phyloP scores from a whole-genome alignment of 2,113 vertebrate genomes.

The Bufo bufo region DNA sequence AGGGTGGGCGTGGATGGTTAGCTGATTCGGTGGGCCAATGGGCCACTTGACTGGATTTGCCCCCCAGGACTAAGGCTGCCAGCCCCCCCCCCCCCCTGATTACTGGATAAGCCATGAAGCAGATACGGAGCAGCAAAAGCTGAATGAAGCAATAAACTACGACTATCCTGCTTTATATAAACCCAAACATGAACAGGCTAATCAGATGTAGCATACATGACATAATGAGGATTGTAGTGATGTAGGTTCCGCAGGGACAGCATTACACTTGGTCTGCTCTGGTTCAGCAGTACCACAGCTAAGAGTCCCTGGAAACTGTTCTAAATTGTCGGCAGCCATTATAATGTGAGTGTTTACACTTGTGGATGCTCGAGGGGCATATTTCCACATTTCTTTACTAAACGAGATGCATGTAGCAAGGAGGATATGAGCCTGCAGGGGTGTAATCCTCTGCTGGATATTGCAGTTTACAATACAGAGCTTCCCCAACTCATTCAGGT shows the following conservation, averaged over 20 bases:
- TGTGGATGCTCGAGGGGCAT: background rate
- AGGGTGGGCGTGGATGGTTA: too few species aligned
- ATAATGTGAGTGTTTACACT: slow-evolving; percentile 13
- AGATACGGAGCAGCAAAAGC: background rate
- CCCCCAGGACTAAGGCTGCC: too few species aligned
- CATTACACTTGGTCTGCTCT: background rate
- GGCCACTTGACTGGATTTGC: too few species aligned
- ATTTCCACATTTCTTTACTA: background rate
- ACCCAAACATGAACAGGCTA: background rate
- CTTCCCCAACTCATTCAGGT: background rate
- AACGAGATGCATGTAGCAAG: background rate
- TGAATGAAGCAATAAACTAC: background rate
- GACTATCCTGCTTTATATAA: background rate
- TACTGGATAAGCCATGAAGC: background rate
- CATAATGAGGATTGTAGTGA: slow-evolving; percentile 13
- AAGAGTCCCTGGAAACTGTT: background rate
- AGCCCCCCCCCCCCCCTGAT: background rate
- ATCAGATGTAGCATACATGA: background rate
- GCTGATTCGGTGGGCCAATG: too few species aligned
- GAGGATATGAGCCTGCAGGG: background rate
- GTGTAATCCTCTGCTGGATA: background rate
- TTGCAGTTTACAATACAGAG: background rate
- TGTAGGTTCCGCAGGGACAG: background rate
- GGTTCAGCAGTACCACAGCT: background rate
- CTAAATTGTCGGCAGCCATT: slow-evolving; percentile 3